Percentiles rank a stretch among this genome's conserved stretches.
These are phyloP conservation scores for Dufourea novaeangliae DNA, from an alignment of 1,140 invertebrate species.

Conservation along the genomic window DNA sequence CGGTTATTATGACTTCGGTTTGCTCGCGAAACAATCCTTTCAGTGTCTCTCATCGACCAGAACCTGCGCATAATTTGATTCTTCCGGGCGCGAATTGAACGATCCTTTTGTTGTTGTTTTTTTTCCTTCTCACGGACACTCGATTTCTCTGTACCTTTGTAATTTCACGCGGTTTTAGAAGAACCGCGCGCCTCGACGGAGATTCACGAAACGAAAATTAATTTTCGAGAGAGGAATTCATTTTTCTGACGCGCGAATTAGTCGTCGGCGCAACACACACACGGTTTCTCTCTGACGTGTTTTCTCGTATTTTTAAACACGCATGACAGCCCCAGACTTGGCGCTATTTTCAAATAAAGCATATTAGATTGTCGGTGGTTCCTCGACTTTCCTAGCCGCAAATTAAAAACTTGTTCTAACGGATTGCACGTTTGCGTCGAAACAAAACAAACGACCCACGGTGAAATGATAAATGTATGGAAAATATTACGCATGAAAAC, in stretches of 20 bases:
- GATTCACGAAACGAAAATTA: constrained; percentile 28
- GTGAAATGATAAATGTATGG: too few species aligned
- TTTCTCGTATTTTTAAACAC: neutral
- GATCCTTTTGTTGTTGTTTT: too few species aligned
- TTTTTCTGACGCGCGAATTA: constrained; percentile 27
- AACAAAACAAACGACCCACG: neutral
- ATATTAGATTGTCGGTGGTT: constrained; percentile 19
- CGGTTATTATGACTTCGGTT: neutral
- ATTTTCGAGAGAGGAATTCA: constrained; percentile 17
- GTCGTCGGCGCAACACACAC: neutral
- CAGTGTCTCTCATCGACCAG: neutral
- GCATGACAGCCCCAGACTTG: neutral
- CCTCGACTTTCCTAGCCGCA: neutral
- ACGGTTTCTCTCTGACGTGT: neutral
- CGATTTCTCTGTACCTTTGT: neutral
- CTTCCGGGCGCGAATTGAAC: neutral
- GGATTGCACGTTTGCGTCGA: neutral
- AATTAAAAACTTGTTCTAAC: constrained; percentile 20
- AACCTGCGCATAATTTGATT: neutral
- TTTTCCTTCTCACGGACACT: neutral
- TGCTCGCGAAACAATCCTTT: neutral
- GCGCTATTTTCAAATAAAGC: constrained; percentile 19
- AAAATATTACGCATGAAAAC: too few species aligned
- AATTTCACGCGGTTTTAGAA: neutral
- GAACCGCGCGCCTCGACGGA: neutral